phyloP scores from a whole-genome alignment of 1,140 invertebrate species.

The Aphaenogaster ashmeadi region DNA sequence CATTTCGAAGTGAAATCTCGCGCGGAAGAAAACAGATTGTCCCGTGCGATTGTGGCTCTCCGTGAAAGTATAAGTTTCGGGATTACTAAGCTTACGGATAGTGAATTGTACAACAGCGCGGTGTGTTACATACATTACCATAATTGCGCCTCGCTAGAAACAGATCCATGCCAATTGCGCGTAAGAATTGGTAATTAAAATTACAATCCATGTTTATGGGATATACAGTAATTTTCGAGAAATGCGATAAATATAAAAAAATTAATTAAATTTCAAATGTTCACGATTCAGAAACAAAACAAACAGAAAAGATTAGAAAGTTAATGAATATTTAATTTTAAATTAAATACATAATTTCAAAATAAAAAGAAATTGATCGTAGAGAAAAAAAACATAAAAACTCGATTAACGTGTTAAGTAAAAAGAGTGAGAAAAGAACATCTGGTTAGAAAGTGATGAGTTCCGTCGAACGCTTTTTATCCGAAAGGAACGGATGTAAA shows the following conservation, averaged over 20 bases:
- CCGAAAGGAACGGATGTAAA: constrained; percentile 45
- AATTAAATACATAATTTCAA: background rate
- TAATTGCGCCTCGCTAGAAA: constrained; percentile 12
- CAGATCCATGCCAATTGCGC: background rate
- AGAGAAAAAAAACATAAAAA: background rate
- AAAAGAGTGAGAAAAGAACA: background rate
- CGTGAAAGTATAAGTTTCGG: constrained; percentile 63
- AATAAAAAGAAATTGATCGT: background rate
- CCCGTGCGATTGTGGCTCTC: constrained; percentile 30
- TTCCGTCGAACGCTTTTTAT: constrained; percentile 27
- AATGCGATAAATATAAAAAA: background rate
- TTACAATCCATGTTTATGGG: background rate
- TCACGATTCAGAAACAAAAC: background rate
- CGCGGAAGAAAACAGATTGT: constrained; percentile 49
- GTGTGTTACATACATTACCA: background rate
- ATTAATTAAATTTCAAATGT: background rate
- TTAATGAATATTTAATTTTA: background rate
- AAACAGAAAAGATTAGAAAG: background rate
- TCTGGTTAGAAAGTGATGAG: constrained; percentile 50
- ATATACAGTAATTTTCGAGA: background rate
- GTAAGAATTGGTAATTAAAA: constrained; percentile 14
- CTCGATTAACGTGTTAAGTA: background rate
- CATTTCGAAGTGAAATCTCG: constrained; percentile 55
- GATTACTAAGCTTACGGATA: constrained; percentile 35
- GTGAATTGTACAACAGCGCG: constrained; percentile 4